Evolutionary conservation across 2,797 vertebrate species (phyloP), one percentile per base, ranked within the genome.

Genomic region (Gadopsis bispinosus): DNA sequence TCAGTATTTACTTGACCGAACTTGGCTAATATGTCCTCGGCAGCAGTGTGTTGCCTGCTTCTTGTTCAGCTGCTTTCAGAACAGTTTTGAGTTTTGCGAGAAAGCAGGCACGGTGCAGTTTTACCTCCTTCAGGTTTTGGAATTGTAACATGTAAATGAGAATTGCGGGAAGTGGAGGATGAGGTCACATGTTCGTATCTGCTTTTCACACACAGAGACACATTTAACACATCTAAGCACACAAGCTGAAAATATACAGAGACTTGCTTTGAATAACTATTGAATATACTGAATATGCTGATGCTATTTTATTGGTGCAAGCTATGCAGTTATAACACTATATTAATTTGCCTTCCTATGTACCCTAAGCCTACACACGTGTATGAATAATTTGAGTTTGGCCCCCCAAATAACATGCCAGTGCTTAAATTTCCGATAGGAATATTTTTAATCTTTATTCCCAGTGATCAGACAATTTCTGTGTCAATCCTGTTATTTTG

Each of bases 401-500:
- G 22, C 41, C 26, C 31, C 48, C 43, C 58, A 59, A 37, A 64
- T 62, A 80, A 61, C 58, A 79, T 65, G 66, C 60, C 47, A 16
- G 37, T 35, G 41, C 68, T 78, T 83, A 55, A 89, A 81, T 72
- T 65, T 73, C 70, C 29, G 73, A 20, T 61, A 74, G 80, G 72
- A 60, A 75, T 60, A 65, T 86, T 86, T 69, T 51, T 70, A 8
- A 80, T 81, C 41, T 69, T 83, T 88, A 88, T 85, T 86, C 83
- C 75, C 63, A 62, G 58, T 86, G 85, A 90, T 93, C 83, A 88
- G 63, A 88, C 63, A 73, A 72, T 79, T 75, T 81, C 48, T 79
- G 29, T 73, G 63, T 75, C 88, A 89, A 84, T 84, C 77, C 74
- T 65, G n/a, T 83, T 56, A 84, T 84, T 86, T 83, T 75, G 54